A percentile compares a stretch with the other conserved stretches of the same genome.
Conservation (phyloP, 2,113 vertebrate genomes). For the Mirza zaza region DNA sequence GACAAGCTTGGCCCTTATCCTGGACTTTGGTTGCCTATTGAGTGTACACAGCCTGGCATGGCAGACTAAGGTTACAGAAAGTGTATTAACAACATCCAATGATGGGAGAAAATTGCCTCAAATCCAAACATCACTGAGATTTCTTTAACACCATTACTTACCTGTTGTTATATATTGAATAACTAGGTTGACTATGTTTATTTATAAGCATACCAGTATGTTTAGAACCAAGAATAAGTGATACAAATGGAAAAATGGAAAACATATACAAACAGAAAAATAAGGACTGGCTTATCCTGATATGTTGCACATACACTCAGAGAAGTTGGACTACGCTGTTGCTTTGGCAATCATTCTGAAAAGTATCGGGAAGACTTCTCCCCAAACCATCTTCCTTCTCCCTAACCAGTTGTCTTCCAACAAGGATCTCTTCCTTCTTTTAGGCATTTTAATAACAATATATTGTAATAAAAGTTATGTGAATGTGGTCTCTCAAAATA, state of each 20-base stretch:
- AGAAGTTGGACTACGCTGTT: neutral
- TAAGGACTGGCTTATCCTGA: neutral
- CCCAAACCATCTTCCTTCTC: neutral
- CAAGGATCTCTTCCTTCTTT: neutral
- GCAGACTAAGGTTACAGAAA: neutral
- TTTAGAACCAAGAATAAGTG: neutral
- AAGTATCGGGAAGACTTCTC: neutral
- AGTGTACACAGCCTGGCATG: neutral
- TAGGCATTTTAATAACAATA: neutral
- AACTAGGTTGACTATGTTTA: neutral
- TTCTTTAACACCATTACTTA: neutral
- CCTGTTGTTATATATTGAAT: neutral
- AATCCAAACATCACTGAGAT: neutral
- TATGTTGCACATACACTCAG: neutral
- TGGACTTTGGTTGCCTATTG: slow-evolving; percentile 19
- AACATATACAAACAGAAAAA: neutral
- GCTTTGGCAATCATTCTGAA: neutral
- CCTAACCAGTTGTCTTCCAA: neutral
- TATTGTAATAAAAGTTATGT: too few species aligned
- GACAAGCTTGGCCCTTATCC: slow-evolving; percentile 12
- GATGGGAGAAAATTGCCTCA: neutral
- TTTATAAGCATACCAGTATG: neutral
- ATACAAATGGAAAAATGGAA: neutral
- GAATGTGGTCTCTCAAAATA: too few species aligned
- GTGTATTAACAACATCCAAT: neutral